Evolutionary conservation across 2,113 vertebrate species (phyloP), one percentile per base, ranked within the genome.

Genomic region (Cheirogaleus medius): DNA sequence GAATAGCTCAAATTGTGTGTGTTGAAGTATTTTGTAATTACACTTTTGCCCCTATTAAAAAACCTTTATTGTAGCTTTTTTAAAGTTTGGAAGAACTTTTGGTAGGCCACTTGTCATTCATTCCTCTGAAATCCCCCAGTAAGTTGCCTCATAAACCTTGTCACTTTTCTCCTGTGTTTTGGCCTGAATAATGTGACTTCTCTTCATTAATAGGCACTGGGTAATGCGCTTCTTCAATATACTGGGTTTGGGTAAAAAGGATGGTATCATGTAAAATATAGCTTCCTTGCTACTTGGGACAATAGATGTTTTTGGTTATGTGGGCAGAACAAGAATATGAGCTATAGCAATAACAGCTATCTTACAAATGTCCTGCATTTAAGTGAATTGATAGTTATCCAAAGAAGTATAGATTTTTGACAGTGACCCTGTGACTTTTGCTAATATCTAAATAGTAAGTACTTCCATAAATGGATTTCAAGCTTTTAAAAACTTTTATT

Each of bases 391-490:
- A 76, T 87, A 96, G 49, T 85, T 94, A 64, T 76, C 77, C 69
- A 95, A 85, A 96, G 52, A 90, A 96, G 49, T 97, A 94, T 81
- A 93, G 89, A 78, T 96, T 93, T 94, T 96, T 82, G 25, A 81
- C 58, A 49, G 47, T 92, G 74, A 97, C 88, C 54, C 68, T 91
- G 54, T 95, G 78, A 93, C 87, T 95, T 96, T 86, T 93, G 78
- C 44, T 87, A 85, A 37, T 92, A 92, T 91, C 29, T 87, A 90
- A 91, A 86, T 1, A 85, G 21, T 92, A 90, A 66, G 8, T 92
- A 74, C 21, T 76, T 92, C 42, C 23, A 73, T 88, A 85, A 96
- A 44, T 90, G 52, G 78, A 95, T 90, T 96, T 91, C 11, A 94
- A 37, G 39, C 73, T 91, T 96, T 91, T 87, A 95, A 95, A 95